Base-by-base conservation (phyloP, 2,888 invertebrate genomes). In the Pyralis farinalis region DNA sequence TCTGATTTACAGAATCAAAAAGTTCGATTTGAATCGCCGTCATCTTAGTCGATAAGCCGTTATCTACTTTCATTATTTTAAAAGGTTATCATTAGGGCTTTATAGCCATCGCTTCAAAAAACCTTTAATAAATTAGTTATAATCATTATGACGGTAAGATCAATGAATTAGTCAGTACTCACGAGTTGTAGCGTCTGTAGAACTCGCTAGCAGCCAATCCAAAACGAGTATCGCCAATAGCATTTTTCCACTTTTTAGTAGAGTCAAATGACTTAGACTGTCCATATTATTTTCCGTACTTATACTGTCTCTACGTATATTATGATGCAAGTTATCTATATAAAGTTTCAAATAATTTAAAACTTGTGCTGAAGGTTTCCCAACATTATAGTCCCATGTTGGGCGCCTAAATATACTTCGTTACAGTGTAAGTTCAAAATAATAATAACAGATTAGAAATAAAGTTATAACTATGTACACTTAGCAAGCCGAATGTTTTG, bases 101-200 rank as follows among this genome's bases (percentile, higher is more conserved):
- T n/a, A n/a, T n/a, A n/a, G n/a, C n/a, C n/a, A n/a, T n/a, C n/a
- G n/a, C n/a, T n/a, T n/a, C n/a, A n/a, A n/a, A n/a, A n/a, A n/a
- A n/a, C n/a, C n/a, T n/a, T n/a, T n/a, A n/a, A n/a, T n/a, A n/a
- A n/a, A n/a, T n/a, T n/a, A n/a, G n/a, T n/a, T n/a, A n/a, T n/a
- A n/a, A n/a, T n/a, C n/a, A n/a, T n/a, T n/a, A n/a, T n/a, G n/a
- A n/a, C n/a, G n/a, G n/a, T n/a, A n/a, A n/a, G n/a, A n/a, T n/a
- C n/a, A n/a, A n/a, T n/a, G n/a, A n/a, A n/a, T n/a, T n/a, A n/a
- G n/a, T n/a, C 4, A 41, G 47, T 58, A 84, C 85, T 84, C 60
- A 86, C 85, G 80, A 42, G 73, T 64, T 0, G 80, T 75, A 35
- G 85, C 84, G 55, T 74, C 69, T 11, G 80, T 83, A n/a, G 76